phyloP scores from a whole-genome alignment of 2,113 vertebrate species.

The Oryzias celebensis region DNA sequence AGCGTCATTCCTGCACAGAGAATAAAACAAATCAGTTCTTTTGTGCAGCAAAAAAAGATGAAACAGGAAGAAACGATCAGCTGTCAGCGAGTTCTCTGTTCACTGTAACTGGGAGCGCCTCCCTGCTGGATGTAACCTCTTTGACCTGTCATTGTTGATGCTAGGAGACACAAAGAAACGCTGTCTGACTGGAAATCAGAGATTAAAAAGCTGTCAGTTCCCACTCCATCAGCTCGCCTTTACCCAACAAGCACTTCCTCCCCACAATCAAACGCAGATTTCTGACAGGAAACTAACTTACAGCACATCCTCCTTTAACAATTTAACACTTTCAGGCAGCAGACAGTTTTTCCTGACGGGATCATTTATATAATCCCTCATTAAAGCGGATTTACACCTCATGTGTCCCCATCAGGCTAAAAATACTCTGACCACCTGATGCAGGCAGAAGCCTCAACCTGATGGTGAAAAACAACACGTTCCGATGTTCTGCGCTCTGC shows the following conservation, averaged over 20 bases:
- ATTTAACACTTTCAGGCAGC: neutral
- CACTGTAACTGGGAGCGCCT: conserved; percentile 7
- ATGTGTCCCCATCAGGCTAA: neutral
- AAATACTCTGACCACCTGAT: no score
- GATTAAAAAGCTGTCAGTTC: conserved; percentile 19
- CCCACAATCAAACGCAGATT: neutral
- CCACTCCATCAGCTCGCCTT: conserved; percentile 1
- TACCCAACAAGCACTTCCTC: conserved; percentile 10
- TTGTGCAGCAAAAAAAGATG: neutral
- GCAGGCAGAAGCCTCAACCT: no score
- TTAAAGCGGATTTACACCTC: conserved; percentile 2
- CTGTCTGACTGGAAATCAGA: conserved; percentile 24
- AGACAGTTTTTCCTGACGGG: neutral
- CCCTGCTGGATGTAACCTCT: conserved; percentile 17
- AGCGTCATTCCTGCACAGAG: neutral
- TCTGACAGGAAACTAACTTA: neutral
- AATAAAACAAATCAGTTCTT: neutral
- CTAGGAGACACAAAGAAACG: conserved; percentile 8
- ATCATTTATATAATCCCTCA: neutral
- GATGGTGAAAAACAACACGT: no score
- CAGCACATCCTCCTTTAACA: no score
- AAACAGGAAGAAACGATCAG: neutral
- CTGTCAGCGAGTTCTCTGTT: neutral
- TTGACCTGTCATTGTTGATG: conserved; percentile 15
- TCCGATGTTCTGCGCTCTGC: no score